These are phyloP conservation scores for Lepidothrix coronata DNA, from an alignment of 2,113 vertebrate genomes.

Conservation along the genomic window DNA sequence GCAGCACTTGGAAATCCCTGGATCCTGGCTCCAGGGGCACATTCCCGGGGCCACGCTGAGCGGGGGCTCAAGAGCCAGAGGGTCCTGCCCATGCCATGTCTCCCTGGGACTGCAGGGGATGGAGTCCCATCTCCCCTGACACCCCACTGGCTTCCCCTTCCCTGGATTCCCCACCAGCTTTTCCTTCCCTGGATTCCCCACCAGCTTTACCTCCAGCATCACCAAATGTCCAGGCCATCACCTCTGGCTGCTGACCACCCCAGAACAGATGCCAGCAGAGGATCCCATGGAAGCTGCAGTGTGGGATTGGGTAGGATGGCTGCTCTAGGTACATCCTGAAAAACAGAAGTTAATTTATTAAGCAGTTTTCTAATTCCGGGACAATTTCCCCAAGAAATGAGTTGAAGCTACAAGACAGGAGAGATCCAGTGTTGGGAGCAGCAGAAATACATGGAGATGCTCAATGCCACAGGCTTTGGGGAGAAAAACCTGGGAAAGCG, in stretches of 20 bases:
- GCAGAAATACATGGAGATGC: background rate
- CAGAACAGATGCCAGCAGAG: accelerated
- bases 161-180: too few species aligned
- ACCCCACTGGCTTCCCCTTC: too few species aligned
- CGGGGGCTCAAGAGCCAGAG: background rate
- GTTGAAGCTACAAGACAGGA: background rate
- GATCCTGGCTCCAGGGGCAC: background rate
- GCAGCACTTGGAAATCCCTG: accelerated
- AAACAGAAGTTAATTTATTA: accelerated
- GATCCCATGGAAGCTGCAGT: accelerated
- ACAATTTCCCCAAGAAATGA: background rate
- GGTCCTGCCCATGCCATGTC: background rate
- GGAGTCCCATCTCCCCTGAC: background rate
- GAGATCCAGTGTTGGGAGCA: background rate
- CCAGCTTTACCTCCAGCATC: background rate
- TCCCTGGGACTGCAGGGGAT: background rate
- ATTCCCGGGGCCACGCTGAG: accelerated
- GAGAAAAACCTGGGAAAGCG: background rate
- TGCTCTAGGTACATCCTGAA: background rate
- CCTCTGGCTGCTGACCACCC: background rate
- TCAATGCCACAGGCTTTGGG: background rate
- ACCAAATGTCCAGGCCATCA: background rate
- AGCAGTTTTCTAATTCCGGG: background rate
- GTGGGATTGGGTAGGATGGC: accelerated
- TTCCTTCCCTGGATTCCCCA: background rate